phyloP scores from a whole-genome alignment of 2,113 vertebrate genomes.

The Sula dactylatra region DNA sequence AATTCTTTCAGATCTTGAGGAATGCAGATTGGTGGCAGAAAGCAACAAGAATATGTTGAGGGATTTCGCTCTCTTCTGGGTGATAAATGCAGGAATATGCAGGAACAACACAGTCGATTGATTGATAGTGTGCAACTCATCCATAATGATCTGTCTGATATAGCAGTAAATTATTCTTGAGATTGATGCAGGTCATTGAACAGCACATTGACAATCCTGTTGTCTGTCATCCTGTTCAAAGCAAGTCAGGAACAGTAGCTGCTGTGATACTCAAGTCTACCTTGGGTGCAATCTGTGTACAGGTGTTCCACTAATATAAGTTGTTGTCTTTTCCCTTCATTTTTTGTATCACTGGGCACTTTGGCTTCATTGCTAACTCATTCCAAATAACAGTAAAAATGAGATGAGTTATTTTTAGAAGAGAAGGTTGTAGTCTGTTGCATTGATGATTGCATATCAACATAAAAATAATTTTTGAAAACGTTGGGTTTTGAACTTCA shows the following conservation, averaged over 20 bases:
- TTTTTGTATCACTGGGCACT: neutral
- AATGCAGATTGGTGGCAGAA: neutral
- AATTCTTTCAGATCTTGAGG: constrained; percentile 32
- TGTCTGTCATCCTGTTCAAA: constrained; percentile 64
- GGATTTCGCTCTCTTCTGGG: constrained; percentile 34
- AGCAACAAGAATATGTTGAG: constrained; percentile 27
- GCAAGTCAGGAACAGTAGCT: constrained; percentile 16
- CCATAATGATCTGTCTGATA: constrained; percentile 71
- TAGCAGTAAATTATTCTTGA: constrained; percentile 72
- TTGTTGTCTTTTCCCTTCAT: neutral
- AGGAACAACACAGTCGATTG: constrained; percentile 60
- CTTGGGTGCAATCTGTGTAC: neutral
- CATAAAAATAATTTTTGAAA: neutral
- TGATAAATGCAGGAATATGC: constrained; percentile 71
- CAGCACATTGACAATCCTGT: constrained; percentile 60
- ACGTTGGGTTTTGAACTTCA: neutral
- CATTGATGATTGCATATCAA: neutral
- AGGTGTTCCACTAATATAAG: neutral
- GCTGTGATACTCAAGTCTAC: neutral
- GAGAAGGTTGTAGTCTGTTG: neutral
- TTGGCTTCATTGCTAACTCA: neutral
- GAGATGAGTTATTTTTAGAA: neutral
- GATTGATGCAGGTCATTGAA: constrained; percentile 75
- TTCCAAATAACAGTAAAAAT: neutral
- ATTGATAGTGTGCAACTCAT: constrained; percentile 64